phyloP scores from a whole-genome alignment of 2,797 vertebrate genomes.

The Eulemur albifrons region DNA sequence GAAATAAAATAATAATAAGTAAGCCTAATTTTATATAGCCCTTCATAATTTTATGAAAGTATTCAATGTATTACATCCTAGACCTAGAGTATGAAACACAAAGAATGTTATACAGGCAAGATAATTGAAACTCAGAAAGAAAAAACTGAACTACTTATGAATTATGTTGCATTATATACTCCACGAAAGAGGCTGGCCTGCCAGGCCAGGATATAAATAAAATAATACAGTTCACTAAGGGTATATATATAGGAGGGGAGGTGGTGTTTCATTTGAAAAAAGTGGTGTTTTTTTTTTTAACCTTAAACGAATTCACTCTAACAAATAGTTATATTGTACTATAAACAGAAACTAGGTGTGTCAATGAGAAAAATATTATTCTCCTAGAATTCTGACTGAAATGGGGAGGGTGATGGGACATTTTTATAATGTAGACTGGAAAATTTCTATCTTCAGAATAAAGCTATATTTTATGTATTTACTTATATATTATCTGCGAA shows the following conservation, averaged over 20 bases:
- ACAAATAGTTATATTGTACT: neutral
- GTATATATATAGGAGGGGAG: neutral
- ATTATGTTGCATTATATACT: rapidly evolving
- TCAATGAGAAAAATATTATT: neutral
- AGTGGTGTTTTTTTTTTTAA: too few relatives aligned
- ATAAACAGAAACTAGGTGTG: neutral
- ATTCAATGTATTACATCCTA: neutral
- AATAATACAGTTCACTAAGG: neutral
- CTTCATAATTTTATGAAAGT: neutral
- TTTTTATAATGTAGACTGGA: neutral
- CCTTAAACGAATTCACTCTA: neutral
- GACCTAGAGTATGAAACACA: neutral
- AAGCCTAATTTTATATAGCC: neutral
- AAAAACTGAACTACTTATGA: neutral
- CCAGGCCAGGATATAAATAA: neutral
- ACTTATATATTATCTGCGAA: neutral
- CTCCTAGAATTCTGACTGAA: neutral
- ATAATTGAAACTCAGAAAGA: neutral
- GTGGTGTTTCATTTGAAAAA: neutral
- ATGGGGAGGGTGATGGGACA: rapidly evolving
- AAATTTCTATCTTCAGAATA: neutral
- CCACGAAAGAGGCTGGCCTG: rapidly evolving
- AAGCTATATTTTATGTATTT: neutral
- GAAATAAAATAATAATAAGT: neutral
- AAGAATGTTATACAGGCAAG: neutral